These are phyloP conservation scores for Murina feae DNA, from an alignment of 2,113 vertebrate genomes.

Conservation along the genomic window DNA sequence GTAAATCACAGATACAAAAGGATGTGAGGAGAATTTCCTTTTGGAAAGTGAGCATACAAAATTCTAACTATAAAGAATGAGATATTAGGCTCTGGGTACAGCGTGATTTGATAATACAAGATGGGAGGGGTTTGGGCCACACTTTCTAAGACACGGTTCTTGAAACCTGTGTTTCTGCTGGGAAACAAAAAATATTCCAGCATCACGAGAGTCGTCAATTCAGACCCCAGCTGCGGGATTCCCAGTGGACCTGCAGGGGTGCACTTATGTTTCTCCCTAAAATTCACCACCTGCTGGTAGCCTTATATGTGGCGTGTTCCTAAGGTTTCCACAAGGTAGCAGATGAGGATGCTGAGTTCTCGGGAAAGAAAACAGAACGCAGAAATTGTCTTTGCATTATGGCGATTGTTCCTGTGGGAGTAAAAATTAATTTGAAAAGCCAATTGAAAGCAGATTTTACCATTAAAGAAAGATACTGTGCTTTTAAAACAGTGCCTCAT, in stretches of 20 bases:
- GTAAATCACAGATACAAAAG: slow-evolving; percentile 10
- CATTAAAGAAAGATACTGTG: neutral
- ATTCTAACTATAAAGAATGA: slow-evolving; percentile 13
- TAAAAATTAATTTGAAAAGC: neutral
- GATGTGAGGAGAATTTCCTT: slow-evolving; percentile 21
- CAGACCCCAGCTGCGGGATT: neutral
- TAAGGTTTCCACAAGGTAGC: neutral
- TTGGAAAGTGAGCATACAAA: slow-evolving; percentile 13
- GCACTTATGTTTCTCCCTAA: neutral
- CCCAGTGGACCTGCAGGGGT: neutral
- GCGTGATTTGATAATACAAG: neutral
- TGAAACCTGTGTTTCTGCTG: neutral
- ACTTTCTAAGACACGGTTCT: neutral
- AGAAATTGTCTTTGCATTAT: neutral
- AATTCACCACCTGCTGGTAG: neutral
- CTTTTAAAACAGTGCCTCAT: neutral
- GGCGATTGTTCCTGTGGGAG: neutral
- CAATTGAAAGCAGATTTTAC: neutral
- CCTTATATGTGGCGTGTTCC: too few species aligned
- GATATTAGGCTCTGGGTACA: neutral
- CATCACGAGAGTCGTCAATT: neutral
- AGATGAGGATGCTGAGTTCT: neutral
- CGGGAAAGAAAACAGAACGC: neutral
- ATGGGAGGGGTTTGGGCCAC: neutral
- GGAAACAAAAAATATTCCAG: neutral